Evolutionary conservation across 2,888 invertebrate genomes (phyloP).

Genomic region (Linyphia triangularis): DNA sequence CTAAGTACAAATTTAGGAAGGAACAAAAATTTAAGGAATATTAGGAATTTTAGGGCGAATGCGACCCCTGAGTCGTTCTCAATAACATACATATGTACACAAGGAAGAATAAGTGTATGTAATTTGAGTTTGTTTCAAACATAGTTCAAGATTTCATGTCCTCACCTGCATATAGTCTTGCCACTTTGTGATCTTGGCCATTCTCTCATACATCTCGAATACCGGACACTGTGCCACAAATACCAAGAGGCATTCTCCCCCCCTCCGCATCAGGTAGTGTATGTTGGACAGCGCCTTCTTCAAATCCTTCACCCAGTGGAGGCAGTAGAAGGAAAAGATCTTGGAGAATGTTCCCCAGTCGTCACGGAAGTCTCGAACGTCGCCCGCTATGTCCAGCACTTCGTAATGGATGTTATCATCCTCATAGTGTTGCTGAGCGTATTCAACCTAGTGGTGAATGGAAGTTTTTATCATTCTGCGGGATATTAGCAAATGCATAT

Average conservation of each 20-base stretch:
- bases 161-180: conserved; percentile 83
- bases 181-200: conserved; percentile 84
- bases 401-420: conserved; percentile 60
- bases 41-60: too few relatives aligned
- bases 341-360: conserved; percentile 70
- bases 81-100: too few relatives aligned
- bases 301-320: conserved; percentile 89
- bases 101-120: too few relatives aligned
- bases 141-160: too few relatives aligned
- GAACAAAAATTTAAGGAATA: too few relatives aligned
- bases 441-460: conserved; percentile 44
- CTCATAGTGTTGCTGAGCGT: conserved; percentile 40
- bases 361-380: conserved; percentile 43
- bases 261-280: conserved; percentile 84
- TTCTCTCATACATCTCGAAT: conserved; percentile 85
- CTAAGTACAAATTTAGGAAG: too few relatives aligned
- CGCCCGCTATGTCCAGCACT: conserved; percentile 66
- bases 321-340: conserved; percentile 86
- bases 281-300: conserved; percentile 86
- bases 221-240: conserved; percentile 86
- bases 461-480: too few relatives aligned
- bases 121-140: too few relatives aligned
- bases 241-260: conserved; percentile 85
- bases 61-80: too few relatives aligned
- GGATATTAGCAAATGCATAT: too few relatives aligned